Percentiles rank a stretch among this genome's conserved stretches.
phyloP scores from a whole-genome alignment of 2,888 invertebrate genomes.

The Deroplatys truncata region DNA sequence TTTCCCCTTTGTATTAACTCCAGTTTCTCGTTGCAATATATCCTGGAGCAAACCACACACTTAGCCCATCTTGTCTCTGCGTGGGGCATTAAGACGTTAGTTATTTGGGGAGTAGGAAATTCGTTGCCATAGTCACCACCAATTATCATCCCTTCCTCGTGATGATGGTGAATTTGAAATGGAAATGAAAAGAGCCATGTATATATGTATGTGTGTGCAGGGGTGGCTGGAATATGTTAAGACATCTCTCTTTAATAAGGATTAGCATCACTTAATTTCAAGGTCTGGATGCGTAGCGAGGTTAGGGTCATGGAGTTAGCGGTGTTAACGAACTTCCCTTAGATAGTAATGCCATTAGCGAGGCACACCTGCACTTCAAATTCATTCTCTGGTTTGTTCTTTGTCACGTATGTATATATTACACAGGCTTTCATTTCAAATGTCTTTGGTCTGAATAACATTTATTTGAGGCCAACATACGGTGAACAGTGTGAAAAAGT shows the following conservation, averaged over 20 bases:
- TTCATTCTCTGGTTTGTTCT: no score
- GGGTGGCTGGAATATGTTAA: not conserved
- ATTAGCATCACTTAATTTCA: not conserved
- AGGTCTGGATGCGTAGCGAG: not conserved
- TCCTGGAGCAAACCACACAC: no score
- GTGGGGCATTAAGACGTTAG: not conserved
- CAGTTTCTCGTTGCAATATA: no score
- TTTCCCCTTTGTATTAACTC: no score
- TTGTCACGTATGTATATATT: no score
- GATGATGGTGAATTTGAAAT: not conserved
- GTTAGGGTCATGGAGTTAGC: not conserved
- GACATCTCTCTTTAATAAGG: not conserved
- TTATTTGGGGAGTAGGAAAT: not conserved
- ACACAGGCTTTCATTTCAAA: no score
- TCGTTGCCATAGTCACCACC: not conserved
- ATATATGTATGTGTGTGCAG: not conserved
- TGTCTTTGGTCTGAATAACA: no score
- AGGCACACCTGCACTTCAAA: no score
- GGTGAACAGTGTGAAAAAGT: no score
- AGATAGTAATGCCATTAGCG: no score
- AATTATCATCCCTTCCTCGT: not conserved
- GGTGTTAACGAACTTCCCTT: not conserved
- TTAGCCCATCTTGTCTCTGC: not conserved
- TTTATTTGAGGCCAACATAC: no score
- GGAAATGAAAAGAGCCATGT: not conserved